Percentiles rank a stretch among this genome's conserved stretches.
These are phyloP conservation scores for Hydrozoanthus gracilis DNA, from an alignment of 92 coral and sea anemone species.

Conservation along the genomic window DNA sequence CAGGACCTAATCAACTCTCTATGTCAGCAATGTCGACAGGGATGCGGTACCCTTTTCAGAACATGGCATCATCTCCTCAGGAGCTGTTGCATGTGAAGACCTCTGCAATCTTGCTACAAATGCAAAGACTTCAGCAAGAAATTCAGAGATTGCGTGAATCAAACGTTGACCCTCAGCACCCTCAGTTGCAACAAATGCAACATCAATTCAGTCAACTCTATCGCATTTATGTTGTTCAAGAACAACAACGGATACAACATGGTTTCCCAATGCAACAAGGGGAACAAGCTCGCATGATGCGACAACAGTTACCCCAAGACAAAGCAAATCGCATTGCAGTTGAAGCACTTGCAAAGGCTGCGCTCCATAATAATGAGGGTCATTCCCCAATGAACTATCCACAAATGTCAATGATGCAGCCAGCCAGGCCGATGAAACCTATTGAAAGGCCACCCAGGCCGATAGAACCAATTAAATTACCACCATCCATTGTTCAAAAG, in stretches of 20 bases:
- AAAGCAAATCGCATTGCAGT: constrained; percentile 98
- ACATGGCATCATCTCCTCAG: constrained; percentile 71
- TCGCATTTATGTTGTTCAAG: constrained; percentile 86
- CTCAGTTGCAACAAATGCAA: constrained; percentile 90
- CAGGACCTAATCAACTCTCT: constrained; percentile 63
- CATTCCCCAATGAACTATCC: constrained; percentile 76
- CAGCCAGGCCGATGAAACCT: constrained; percentile 55
- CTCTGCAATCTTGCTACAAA: constrained; percentile 87
- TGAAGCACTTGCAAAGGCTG: constrained; percentile 98
- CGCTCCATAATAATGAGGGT: constrained; percentile 77
- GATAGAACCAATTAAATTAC: constrained; percentile 85
- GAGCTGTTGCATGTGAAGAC: constrained; percentile 87
- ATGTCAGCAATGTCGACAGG: constrained; percentile 65
- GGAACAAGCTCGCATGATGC: constrained; percentile 79
- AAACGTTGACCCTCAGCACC: constrained; percentile 74
- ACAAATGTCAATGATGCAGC: constrained; percentile 65
- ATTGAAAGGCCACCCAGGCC: constrained; percentile 68
- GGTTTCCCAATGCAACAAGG: constrained; percentile 76
- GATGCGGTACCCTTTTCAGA: constrained; percentile 71
- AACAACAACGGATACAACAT: constrained; percentile 87
- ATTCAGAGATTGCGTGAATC: constrained; percentile 93
- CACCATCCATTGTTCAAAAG: constrained; percentile 91
- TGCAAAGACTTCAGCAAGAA: constrained; percentile 97
- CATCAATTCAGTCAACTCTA: constrained; percentile 92
- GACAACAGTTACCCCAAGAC: constrained; percentile 90